These are phyloP conservation scores for Trachelus troglodyta DNA, from an alignment of 2,888 invertebrate species.

Conservation along the genomic window DNA sequence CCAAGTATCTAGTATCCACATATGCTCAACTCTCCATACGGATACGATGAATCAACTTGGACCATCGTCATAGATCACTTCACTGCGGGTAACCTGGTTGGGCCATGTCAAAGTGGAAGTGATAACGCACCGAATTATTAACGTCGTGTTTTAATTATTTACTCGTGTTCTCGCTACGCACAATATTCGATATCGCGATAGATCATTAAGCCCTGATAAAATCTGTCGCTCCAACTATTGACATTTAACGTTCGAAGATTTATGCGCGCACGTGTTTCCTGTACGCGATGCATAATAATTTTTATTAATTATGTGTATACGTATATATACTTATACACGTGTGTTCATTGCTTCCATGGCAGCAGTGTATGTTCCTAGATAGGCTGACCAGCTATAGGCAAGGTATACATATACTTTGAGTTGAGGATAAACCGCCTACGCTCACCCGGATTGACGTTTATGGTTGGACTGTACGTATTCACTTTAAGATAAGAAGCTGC, in stretches of 20 bases:
- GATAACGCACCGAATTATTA: slow-evolving; percentile 28
- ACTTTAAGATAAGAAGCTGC: slow-evolving; percentile 27
- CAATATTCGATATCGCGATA: slow-evolving; percentile 13
- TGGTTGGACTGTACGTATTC: slow-evolving; percentile 32
- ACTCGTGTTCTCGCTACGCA: slow-evolving; percentile 22
- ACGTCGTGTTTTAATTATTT: slow-evolving; percentile 35
- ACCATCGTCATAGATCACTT: not conserved
- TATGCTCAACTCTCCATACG: not conserved
- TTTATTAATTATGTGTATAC: slow-evolving; percentile 40
- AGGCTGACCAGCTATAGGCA: slow-evolving; percentile 15
- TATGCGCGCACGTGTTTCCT: slow-evolving; percentile 25
- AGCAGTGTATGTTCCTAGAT: slow-evolving; percentile 23
- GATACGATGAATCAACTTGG: not conserved
- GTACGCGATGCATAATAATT: slow-evolving; percentile 39
- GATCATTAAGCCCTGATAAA: slow-evolving; percentile 27
- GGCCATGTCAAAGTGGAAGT: not conserved
- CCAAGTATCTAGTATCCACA: not conserved
- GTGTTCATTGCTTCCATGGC: not conserved
- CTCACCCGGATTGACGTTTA: slow-evolving; percentile 34
- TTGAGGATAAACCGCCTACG: slow-evolving; percentile 36
- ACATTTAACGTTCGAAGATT: slow-evolving; percentile 31
- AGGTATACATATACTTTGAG: slow-evolving; percentile 18
- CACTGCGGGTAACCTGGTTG: not conserved
- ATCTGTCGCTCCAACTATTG: slow-evolving; percentile 25
- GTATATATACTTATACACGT: not conserved